Evolutionary conservation across 2,888 invertebrate species (phyloP), one percentile per base, ranked within the genome.

Genomic region (Auanema sp.): DNA sequence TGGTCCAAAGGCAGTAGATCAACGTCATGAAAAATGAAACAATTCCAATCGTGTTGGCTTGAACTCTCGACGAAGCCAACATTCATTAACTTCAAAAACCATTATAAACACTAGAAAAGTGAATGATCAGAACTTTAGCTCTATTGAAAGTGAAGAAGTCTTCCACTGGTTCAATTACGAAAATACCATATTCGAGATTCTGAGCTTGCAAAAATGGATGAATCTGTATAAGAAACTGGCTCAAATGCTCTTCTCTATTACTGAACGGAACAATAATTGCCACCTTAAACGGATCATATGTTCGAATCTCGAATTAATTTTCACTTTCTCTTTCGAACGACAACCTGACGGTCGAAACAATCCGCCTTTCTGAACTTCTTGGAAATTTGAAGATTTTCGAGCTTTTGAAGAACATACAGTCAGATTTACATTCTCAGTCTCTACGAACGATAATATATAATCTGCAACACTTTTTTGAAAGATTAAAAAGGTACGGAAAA

Each of bases 31-130:
- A 80, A 81, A 44, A 81, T 71, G 63, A 79, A 77, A 57, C 80
- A 80, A 66, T 85, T 84, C 64, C 84, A 78, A 2, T 21, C 23
- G 16, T 52, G 24, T 5, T 16, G n/a, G 18, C 64, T 60, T 52
- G 84, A 67, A 1, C 83, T 83, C 50, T 80, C 71, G 21, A 78
- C 61, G 60, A 84, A 84, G 16, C 79, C 84, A 6, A 84, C 83
- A 66, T 84, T 84, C 83, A 84, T 83, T 47, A 52, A 12, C 52
- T 52, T n/a, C n/a, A 52, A 52, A 47, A 21, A 3, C 6, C 3
- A 47, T 10, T 47, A 18, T 47, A 21, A 5, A 21, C 47, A 43
- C 43, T 43, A 47, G 18, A 47, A 47, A 18, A 21, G n/a, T n/a
- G n/a, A n/a, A n/a, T n/a, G n/a, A n/a, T n/a, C n/a, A n/a, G n/a